Base-by-base conservation (phyloP, 2,797 vertebrate species). In the Ctenosaura bakeri region DNA sequence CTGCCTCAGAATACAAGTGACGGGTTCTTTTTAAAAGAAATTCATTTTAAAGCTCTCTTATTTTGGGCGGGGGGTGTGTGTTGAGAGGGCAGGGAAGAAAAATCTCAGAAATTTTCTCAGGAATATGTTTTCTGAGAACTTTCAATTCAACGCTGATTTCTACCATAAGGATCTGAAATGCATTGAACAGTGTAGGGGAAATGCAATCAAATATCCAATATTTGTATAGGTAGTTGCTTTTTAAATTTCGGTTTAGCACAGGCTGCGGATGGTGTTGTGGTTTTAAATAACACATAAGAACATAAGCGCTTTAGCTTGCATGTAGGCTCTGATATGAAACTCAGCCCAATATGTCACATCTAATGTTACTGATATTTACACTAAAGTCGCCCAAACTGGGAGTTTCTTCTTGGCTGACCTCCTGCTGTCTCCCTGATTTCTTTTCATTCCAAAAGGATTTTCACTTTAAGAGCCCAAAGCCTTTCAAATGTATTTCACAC, bases 401-500 rank as follows among this genome's bases (percentile, higher is more conserved):
- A 62, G 1, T 2, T 89, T 86, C 89, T 91, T 85, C 0, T 0
- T 90, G 81, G 42, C 79, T 94, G 88, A 82, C 59, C 73, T 56
- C 88, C 76, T 93, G 35, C 62, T 95, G 86, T 89, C 62, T 62
- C 38, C 6, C 50, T 84, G 82, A 81, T 88, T 88, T 79, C 85
- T 71, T 91, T 91, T 73, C 85, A 85, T 18, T 90, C 87, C 71
- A 76, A 77, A 85, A 64, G 86, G 94, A 88, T 87, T 94, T 93
- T 91, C 92, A 35, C 38, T 94, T 87, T 77, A 92, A 83, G 83
- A 90, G 85, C 52, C 56, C 81, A 88, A 92, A n/a, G 64, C 20
- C 12, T 82, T 93, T 93, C 59, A 92, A 83, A 90, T 35, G 5
- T 64, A 77, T 94, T 93, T 94, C 88, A 83, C 77, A 86, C 59